Base-by-base conservation (phyloP, 2,888 invertebrate species). In the Reticulitermes lucifugus region DNA sequence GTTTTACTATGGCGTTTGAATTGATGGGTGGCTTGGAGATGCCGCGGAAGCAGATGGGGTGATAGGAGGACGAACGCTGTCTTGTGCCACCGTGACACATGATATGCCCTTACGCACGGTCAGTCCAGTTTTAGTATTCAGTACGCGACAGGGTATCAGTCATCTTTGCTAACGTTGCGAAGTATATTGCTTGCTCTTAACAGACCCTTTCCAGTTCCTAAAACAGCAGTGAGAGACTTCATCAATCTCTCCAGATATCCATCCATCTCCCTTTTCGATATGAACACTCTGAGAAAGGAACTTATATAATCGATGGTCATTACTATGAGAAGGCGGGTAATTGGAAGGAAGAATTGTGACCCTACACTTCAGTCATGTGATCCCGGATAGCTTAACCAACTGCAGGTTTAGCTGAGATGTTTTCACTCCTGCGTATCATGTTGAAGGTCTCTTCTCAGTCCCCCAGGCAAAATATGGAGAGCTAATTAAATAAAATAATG, bases 51-150 rank as follows among this genome's bases (percentile, higher is more conserved):
- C 41, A 65, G 73, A 65, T 55, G 71, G 83, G 41, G 71, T 83
- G 83, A 83, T 83, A 83, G 83, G 71, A 77, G 73, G 46, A 77
- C 29, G 81, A 81, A 79, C 41, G 79, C 43, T 65, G 79, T 75
- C 79, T 79, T 41, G 79, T 55, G 55, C 29, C 73, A 71, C 70
- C 65, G 79, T 84, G 84, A 84, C 65, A 80, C 80, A 84, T 84
- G 73, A 12, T 41, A 35, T 18, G 51, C 46, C 21, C 75, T 25
- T 43, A 21, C 41, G 43, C 21, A 75, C 75, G 22, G 79, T 21
- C 51, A 79, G 79, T 25, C 18, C 10, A n/a, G 51, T 55, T 80
- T 80, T 80, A 60, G 80, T 80, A 80, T 80, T 80, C 80, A 59
- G 41, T 25, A 14, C 80, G 60, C 55, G 59, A 9, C 22, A 18